Evolutionary conservation across 2,888 invertebrate genomes (phyloP).

Genomic region (Notodonta ziczac): DNA sequence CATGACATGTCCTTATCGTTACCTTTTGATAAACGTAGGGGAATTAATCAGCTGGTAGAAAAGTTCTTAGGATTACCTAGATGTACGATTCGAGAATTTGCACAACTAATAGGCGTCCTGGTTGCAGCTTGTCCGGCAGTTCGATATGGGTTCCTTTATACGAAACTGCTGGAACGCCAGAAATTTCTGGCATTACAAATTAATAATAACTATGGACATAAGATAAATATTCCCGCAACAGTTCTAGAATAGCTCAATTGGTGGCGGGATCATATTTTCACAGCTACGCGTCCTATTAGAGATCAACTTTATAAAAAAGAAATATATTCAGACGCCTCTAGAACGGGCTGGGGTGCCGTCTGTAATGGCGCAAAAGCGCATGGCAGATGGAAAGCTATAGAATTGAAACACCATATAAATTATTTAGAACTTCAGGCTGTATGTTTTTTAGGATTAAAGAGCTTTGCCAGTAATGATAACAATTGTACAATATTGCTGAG

Average conservation of each 20-base stretch:
- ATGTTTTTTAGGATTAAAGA: constrained; percentile 13
- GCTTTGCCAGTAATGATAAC: constrained; percentile 1
- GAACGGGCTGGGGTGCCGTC: constrained; percentile 9
- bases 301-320: background rate
- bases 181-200: constrained; percentile 7
- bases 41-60: background rate
- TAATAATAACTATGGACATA: constrained; percentile 6
- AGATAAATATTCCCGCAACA: background rate
- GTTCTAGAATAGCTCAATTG: constrained; percentile 8
- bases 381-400: constrained; percentile 12
- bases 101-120: constrained; percentile 9
- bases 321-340: constrained; percentile 8
- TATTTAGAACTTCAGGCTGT: constrained; percentile 10
- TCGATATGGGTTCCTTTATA: constrained; percentile 12
- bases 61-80: background rate
- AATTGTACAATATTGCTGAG: constrained; percentile 11
- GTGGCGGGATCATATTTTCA: constrained; percentile 5
- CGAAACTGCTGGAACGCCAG: constrained; percentile 8
- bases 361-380: background rate
- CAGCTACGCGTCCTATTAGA: background rate
- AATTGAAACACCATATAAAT: constrained; percentile 14
- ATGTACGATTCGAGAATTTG: constrained; percentile 11
- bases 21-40: constrained; percentile 1
- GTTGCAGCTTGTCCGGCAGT: constrained; percentile 10
- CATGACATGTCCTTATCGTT: background rate